These are phyloP conservation scores for Tetranychus cinnabarinus DNA, from an alignment of 1,140 invertebrate genomes.

Conservation along the genomic window DNA sequence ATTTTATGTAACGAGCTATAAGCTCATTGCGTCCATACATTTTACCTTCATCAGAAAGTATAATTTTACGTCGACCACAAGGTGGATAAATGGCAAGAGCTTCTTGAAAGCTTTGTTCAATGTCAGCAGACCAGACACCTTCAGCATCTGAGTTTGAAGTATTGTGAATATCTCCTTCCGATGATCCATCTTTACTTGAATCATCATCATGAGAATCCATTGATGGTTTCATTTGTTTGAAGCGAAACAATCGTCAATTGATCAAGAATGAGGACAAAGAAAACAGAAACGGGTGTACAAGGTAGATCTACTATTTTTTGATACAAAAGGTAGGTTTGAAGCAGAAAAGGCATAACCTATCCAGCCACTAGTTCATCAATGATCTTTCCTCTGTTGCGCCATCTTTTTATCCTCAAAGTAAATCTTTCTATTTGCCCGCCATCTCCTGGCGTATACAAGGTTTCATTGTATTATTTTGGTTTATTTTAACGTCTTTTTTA, in stretches of 20 bases:
- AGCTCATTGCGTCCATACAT: constrained; percentile 99
- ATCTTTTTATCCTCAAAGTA: too few species aligned
- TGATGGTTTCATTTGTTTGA: background rate
- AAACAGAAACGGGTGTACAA: background rate
- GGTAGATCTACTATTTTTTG: background rate
- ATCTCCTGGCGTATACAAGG: too few species aligned
- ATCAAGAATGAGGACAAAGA: background rate
- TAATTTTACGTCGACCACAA: constrained; percentile 95
- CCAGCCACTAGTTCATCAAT: too few species aligned
- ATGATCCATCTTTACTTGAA: constrained; percentile 17
- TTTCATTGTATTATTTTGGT: too few species aligned
- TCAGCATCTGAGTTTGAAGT: constrained; percentile 57
- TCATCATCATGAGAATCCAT: constrained; percentile 6
- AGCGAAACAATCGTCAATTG: background rate
- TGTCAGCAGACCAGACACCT: constrained; percentile 98
- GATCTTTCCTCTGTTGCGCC: too few species aligned
- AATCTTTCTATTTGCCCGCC: too few species aligned
- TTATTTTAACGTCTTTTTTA: too few species aligned
- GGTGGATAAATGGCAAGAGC: constrained; percentile 98
- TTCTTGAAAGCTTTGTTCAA: constrained; percentile 99
- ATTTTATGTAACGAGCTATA: constrained; percentile 96
- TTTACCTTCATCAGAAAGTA: constrained; percentile 98
- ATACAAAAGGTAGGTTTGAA: too few species aligned
- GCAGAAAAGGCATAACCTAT: too few species aligned
- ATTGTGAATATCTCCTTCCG: constrained; percentile 13